Percentiles rank a stretch among this genome's conserved stretches.
Evolutionary conservation across 2,888 invertebrate genomes (phyloP).

Genomic region (Chrysomela aeneicollis): DNA sequence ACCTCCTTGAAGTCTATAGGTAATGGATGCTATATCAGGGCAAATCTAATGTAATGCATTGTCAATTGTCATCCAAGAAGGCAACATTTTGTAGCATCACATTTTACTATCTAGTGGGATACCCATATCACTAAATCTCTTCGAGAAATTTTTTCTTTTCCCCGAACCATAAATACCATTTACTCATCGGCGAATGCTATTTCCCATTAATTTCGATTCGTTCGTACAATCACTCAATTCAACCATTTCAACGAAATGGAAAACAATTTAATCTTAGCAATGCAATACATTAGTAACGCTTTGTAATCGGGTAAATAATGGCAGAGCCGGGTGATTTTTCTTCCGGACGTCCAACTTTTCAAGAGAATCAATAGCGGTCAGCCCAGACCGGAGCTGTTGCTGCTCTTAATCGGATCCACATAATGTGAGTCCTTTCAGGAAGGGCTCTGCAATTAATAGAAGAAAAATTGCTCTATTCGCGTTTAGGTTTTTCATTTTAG

Average conservation of each 20-base stretch:
- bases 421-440: constrained; percentile 54
- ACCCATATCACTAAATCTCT: neutral
- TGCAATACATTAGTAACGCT: constrained; percentile 42
- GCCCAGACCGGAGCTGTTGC: constrained; percentile 42
- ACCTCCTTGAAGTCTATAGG: no score
- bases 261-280: constrained; percentile 41
- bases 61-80: no score
- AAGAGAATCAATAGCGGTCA: constrained; percentile 48
- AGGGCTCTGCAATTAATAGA: constrained; percentile 50
- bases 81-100: no score
- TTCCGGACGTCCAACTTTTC: constrained; percentile 41
- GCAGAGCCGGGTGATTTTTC: constrained; percentile 46
- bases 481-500: neutral
- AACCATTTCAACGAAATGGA: constrained; percentile 37
- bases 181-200: neutral
- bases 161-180: neutral
- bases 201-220: constrained; percentile 21
- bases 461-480: constrained; percentile 50
- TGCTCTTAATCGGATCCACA: constrained; percentile 52
- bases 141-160: neutral
- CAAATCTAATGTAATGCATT: no score
- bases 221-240: constrained; percentile 32
- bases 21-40: no score
- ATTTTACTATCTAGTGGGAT: no score
- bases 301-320: constrained; percentile 49